A percentile compares a stretch with the other conserved stretches of the same genome.
These are phyloP conservation scores for Cephus cinctus DNA, from an alignment of 1,140 invertebrate species.

Conservation along the genomic window DNA sequence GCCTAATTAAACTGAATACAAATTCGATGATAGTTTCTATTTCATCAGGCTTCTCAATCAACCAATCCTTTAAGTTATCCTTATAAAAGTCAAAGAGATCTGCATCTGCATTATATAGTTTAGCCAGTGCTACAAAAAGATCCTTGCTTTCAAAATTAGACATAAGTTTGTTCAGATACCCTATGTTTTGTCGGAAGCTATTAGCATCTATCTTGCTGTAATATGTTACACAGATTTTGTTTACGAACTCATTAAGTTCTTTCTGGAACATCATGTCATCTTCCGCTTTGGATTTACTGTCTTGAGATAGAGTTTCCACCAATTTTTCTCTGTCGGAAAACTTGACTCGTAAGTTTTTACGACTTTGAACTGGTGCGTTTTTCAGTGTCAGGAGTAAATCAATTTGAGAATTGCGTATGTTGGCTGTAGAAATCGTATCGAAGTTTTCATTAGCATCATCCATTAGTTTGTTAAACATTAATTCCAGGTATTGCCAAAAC, in stretches of 20 bases:
- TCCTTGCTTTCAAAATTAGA: conserved; percentile 48
- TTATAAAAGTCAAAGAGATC: conserved; percentile 54
- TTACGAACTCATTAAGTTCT: conserved; percentile 55
- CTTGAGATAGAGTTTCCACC: not conserved
- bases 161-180: conserved; percentile 48
- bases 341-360: conserved; percentile 43
- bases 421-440: not conserved
- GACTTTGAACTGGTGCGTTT: conserved; percentile 16
- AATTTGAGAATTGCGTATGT: conserved; percentile 27
- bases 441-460: conserved; percentile 3
- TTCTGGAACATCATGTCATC: conserved; percentile 27
- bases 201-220: conserved; percentile 50
- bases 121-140: conserved; percentile 47
- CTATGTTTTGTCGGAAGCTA: conserved; percentile 38
- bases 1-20: conserved; percentile 60
- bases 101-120: conserved; percentile 29
- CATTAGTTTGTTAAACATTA: conserved; percentile 46
- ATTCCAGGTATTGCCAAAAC: conserved; percentile 58
- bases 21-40: conserved; percentile 58
- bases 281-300: conserved; percentile 13
- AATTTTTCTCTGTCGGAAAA: conserved; percentile 34
- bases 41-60: conserved; percentile 46
- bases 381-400: conserved; percentile 41
- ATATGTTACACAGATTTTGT: conserved; percentile 55
- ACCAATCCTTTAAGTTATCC: conserved; percentile 52